Conservation (phyloP, 2,888 invertebrate species). For the Diploptera punctata region DNA sequence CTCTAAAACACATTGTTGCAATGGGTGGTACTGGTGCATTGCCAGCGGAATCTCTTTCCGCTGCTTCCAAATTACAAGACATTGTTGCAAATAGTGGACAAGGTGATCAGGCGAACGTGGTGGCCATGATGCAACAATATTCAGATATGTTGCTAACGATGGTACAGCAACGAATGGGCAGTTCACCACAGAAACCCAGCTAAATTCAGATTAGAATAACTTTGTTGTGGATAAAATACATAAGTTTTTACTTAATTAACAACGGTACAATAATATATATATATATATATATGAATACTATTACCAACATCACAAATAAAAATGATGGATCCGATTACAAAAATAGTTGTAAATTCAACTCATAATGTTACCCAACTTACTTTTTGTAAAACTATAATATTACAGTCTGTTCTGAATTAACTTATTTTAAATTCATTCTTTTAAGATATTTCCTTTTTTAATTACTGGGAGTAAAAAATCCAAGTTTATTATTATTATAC, state of each 20-base stretch:
- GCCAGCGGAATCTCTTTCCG: constrained; percentile 54
- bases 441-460: no score
- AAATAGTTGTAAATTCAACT: no score
- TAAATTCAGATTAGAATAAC: not conserved
- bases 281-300: not conserved
- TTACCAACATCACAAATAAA: constrained; percentile 13
- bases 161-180: constrained; percentile 64
- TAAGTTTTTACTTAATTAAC: constrained; percentile 1
- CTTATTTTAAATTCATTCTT: no score
- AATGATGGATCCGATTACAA: not conserved
- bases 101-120: constrained; percentile 52
- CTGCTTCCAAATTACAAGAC: constrained; percentile 60
- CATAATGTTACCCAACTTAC: no score
- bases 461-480: no score
- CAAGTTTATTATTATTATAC: no score
- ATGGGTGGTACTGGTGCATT: constrained; percentile 50
- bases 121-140: constrained; percentile 67
- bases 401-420: no score
- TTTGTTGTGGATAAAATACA: not conserved
- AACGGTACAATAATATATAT: constrained; percentile 13
- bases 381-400: no score
- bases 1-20: constrained; percentile 45
- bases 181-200: constrained; percentile 15
- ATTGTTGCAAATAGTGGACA: constrained; percentile 48
- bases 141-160: constrained; percentile 65